phyloP scores from a whole-genome alignment of 2,888 invertebrate species.

The Nephrotoma guestfalica region DNA sequence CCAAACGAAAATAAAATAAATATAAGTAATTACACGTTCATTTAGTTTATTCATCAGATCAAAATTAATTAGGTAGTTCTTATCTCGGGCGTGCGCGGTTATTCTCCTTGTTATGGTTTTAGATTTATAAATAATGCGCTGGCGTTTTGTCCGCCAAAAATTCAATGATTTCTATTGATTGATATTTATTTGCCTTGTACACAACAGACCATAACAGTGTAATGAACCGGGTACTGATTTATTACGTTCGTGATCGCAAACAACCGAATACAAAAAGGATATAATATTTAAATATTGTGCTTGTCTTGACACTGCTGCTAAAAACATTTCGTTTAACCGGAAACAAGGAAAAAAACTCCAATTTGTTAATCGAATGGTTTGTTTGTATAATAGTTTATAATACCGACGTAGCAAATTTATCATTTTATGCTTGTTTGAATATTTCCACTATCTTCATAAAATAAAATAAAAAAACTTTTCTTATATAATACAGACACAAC shows the following conservation, averaged over 20 bases:
- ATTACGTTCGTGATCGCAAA: neutral
- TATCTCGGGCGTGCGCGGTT: neutral
- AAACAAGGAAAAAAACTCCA: neutral
- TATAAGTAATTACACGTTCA: neutral
- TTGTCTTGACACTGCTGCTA: neutral
- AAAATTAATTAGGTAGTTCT: neutral
- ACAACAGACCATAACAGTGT: neutral
- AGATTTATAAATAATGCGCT: neutral
- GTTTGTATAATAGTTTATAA: neutral
- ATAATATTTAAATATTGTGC: neutral
- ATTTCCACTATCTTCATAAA: neutral
- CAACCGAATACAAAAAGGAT: neutral
- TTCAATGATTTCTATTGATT: neutral
- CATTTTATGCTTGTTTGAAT: neutral
- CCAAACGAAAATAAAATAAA: neutral
- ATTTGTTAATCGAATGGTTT: neutral
- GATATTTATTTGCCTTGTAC: neutral
- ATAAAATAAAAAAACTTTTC: neutral
- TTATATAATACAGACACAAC: neutral
- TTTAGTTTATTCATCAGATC: neutral
- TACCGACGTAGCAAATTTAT: neutral
- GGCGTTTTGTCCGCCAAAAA: neutral
- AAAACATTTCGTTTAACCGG: neutral
- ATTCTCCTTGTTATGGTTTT: neutral
- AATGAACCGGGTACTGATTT: neutral